A percentile compares a stretch with the other conserved stretches of the same genome.
phyloP scores from a whole-genome alignment of 2,888 invertebrate species.

The Mythimna pallens region DNA sequence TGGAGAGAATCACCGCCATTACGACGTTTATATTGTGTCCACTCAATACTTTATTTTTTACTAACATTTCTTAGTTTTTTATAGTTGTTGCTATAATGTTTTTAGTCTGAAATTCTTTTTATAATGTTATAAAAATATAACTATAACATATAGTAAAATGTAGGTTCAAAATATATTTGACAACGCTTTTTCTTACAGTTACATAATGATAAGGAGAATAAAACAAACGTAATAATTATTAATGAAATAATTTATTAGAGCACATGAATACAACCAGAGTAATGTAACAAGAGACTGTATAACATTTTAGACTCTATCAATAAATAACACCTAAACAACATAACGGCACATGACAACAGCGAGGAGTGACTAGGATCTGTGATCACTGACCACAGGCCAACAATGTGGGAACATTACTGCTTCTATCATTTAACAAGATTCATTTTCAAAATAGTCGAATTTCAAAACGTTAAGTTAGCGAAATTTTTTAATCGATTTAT shows the following conservation, averaged over 20 bases:
- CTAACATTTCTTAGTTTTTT: no score
- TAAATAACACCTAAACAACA: conserved; percentile 79
- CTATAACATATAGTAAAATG: no score
- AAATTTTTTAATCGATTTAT: conserved; percentile 37
- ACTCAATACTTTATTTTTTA: no score
- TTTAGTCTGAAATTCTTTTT: no score
- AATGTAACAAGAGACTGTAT: conserved; percentile 83
- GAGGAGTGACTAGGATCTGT: conserved; percentile 76
- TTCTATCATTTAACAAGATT: conserved; percentile 62
- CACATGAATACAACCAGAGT: conserved; percentile 86
- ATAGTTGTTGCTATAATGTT: no score
- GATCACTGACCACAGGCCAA: conserved; percentile 54
- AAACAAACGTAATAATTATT: conserved; percentile 41
- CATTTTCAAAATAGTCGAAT: conserved; percentile 49
- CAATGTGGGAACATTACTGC: conserved; percentile 56
- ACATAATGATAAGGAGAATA: neutral
- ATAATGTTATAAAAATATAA: no score
- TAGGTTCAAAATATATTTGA: neutral
- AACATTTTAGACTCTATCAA: conserved; percentile 83
- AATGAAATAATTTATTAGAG: conserved; percentile 85
- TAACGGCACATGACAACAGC: conserved; percentile 84
- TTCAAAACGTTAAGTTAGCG: conserved; percentile 45
- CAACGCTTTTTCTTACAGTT: neutral
- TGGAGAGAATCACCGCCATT: no score
- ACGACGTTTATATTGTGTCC: no score